Percentiles rank a stretch among this genome's conserved stretches.
These are phyloP conservation scores for Desoria tigrina DNA, from an alignment of 2,888 invertebrate species.

Conservation along the genomic window DNA sequence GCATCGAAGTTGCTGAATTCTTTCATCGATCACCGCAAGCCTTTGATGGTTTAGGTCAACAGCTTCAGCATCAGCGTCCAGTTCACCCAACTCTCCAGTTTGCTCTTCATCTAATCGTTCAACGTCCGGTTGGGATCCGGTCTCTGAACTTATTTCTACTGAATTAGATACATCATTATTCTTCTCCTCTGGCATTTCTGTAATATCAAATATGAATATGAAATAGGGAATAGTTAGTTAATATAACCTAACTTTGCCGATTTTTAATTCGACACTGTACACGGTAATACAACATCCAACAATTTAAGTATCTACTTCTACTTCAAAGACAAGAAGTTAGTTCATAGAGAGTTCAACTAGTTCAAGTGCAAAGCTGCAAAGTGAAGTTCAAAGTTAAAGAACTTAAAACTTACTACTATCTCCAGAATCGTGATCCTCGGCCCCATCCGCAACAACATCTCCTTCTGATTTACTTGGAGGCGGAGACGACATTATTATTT, in stretches of 20 bases:
- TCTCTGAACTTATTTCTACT: not conserved
- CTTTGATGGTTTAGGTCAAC: slow-evolving; percentile 89
- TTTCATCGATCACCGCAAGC: slow-evolving; percentile 74
- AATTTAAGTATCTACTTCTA: no score
- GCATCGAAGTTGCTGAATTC: slow-evolving; percentile 73
- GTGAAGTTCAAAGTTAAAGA: no score
- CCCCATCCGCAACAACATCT: no score
- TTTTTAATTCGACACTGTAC: not conserved
- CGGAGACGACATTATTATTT: no score
- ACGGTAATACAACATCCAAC: not conserved
- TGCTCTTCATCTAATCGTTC: not conserved
- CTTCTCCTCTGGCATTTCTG: slow-evolving; percentile 6
- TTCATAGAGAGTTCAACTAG: no score
- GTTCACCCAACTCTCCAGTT: slow-evolving; percentile 55
- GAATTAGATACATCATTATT: not conserved
- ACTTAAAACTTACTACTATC: no score
- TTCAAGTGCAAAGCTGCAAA: no score
- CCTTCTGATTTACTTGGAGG: no score
- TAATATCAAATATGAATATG: no score
- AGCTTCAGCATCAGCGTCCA: slow-evolving; percentile 68
- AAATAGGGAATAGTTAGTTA: not conserved
- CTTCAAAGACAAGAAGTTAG: no score
- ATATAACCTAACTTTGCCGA: not conserved
- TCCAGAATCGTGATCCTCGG: no score
- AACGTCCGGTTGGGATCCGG: slow-evolving; percentile 12